These are phyloP conservation scores for Alcis repandata DNA, from an alignment of 2,888 invertebrate species.

Conservation along the genomic window DNA sequence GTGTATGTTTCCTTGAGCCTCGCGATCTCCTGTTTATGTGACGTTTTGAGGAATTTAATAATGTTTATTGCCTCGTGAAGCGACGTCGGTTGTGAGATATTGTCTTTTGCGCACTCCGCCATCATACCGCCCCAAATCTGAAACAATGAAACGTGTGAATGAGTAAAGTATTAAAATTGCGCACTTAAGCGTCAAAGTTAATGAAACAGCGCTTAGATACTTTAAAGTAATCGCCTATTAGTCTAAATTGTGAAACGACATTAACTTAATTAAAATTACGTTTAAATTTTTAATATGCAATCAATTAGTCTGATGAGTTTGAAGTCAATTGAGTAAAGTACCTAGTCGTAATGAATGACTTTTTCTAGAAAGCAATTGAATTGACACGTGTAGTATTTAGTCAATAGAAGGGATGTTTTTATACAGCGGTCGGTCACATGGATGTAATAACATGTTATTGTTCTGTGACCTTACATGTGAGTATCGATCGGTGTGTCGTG, in stretches of 20 bases:
- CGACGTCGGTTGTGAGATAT: conserved; percentile 72
- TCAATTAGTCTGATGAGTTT: conserved; percentile 33
- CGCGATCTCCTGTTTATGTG: conserved; percentile 80
- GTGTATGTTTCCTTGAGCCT: conserved; percentile 71
- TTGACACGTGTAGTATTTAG: conserved; percentile 46
- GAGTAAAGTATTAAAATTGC: conserved; percentile 38
- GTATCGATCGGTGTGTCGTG: conserved; percentile 29
- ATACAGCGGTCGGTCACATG: conserved; percentile 50
- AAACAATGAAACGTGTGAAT: conserved; percentile 56
- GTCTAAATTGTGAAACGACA: conserved; percentile 33
- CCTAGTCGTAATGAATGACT: conserved; percentile 35
- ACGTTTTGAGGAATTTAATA: conserved; percentile 78
- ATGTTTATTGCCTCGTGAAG: conserved; percentile 81
- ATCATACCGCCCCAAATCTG: conserved; percentile 65
- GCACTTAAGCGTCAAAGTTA: conserved; percentile 19
- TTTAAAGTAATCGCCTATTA: conserved; percentile 33
- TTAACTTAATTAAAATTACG: conserved; percentile 23
- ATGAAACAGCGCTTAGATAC: conserved; percentile 24
- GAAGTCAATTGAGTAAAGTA: conserved; percentile 21
- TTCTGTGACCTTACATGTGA: conserved; percentile 54
- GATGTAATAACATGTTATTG: conserved; percentile 68
- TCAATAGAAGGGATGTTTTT: conserved; percentile 54
- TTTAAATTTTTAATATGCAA: conserved; percentile 28
- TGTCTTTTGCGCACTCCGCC: conserved; percentile 66
- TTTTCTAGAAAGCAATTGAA: conserved; percentile 37